phyloP scores from a whole-genome alignment of 2,888 invertebrate species.

The Mimachlamys varia region DNA sequence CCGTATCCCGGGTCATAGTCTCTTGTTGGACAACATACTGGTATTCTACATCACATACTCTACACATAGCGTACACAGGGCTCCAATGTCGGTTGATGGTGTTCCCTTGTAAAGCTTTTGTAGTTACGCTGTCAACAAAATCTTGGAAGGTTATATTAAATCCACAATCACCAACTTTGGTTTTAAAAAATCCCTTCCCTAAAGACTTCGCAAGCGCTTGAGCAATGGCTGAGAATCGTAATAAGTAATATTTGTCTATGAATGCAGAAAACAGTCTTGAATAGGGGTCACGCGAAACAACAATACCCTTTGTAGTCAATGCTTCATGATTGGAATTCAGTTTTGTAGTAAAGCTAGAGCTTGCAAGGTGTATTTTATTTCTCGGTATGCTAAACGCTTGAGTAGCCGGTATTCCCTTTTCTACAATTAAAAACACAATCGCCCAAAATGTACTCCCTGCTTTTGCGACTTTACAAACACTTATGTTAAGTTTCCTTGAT shows the following conservation, averaged over 20 bases:
- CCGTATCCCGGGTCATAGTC: not conserved
- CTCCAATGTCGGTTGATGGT: not conserved
- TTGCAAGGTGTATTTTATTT: not conserved
- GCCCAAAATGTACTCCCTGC: conserved; percentile 21
- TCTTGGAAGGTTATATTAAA: not conserved
- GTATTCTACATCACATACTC: not conserved
- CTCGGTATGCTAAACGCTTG: not conserved
- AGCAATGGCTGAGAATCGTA: not conserved
- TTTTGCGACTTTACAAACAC: conserved; percentile 1
- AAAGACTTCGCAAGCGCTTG: not conserved
- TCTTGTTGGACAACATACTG: not conserved
- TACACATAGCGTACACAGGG: not conserved
- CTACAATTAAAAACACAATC: not conserved
- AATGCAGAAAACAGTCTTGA: conserved; percentile 8
- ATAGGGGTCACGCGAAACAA: not conserved
- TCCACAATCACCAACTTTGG: not conserved
- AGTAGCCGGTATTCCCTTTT: not conserved
- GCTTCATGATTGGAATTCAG: not conserved
- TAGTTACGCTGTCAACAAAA: not conserved
- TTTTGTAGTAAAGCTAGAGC: not conserved
- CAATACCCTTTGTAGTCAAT: not conserved
- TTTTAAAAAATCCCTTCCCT: not conserved
- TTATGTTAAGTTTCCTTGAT: not conserved
- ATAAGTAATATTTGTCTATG: not conserved
- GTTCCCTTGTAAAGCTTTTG: not conserved